A percentile compares a stretch with the other conserved stretches of the same genome.
phyloP scores from a whole-genome alignment of 2,113 vertebrate species.

The Pycnonotus jocosus region DNA sequence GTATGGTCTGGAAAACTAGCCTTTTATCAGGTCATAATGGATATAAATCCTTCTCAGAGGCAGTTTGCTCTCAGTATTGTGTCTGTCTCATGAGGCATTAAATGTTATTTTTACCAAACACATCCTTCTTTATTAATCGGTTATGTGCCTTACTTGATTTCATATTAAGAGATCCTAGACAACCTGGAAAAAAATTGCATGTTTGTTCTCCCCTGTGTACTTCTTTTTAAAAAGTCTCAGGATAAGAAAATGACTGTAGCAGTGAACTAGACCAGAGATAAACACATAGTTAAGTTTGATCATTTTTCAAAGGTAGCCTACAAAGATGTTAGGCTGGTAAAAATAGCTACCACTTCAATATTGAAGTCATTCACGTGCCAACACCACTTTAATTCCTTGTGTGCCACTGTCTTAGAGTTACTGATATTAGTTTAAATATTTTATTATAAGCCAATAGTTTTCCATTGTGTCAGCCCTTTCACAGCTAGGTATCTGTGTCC shows the following conservation, averaged over 20 bases:
- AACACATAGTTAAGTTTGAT: neutral
- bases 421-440: neutral
- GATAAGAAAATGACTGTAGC: neutral
- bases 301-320: neutral
- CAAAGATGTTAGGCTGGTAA: neutral
- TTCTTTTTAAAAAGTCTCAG: neutral
- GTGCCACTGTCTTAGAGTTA: neutral
- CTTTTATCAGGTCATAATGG: neutral
- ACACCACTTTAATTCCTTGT: neutral
- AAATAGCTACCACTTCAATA: neutral
- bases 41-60: neutral
- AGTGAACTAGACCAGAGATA: neutral
- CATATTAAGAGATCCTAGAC: neutral
- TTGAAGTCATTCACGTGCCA: neutral
- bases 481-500: neutral
- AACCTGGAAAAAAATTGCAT: neutral
- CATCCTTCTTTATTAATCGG: neutral
- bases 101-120: neutral
- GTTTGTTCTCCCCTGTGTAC: neutral
- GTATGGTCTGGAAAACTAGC: neutral
- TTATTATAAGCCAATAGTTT: neutral
- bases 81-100: neutral
- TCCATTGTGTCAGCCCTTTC: neutral
- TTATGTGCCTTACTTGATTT: neutral
- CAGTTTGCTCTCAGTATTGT: neutral